These are phyloP conservation scores for Anniella stebbinsi DNA, from an alignment of 2,797 vertebrate genomes.

Conservation along the genomic window DNA sequence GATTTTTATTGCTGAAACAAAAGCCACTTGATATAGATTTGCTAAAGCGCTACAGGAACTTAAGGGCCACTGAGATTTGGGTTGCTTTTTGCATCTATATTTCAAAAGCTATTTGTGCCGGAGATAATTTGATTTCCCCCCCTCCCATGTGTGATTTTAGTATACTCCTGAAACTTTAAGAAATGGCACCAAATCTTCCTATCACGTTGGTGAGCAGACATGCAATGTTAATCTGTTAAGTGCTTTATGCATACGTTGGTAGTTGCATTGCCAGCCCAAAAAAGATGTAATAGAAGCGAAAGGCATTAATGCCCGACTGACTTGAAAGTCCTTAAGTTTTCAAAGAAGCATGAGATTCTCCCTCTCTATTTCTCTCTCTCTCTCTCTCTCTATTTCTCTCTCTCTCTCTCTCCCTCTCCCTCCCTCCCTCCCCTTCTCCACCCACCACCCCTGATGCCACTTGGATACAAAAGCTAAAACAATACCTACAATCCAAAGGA, in stretches of 20 bases:
- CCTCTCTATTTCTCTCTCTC: no score
- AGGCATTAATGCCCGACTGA: background rate
- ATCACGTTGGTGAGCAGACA: background rate
- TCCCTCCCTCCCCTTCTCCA: no score
- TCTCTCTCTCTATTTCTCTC: no score
- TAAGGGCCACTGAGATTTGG: constrained; percentile 19
- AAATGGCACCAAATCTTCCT: constrained; percentile 10
- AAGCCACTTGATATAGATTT: constrained; percentile 34
- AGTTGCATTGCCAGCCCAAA: background rate
- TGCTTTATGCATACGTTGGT: background rate
- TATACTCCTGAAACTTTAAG: constrained; percentile 10
- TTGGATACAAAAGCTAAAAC: background rate
- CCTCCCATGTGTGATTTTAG: constrained; percentile 28
- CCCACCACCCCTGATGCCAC: background rate
- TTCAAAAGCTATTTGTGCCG: background rate
- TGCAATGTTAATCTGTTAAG: background rate
- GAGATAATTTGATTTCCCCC: constrained; percentile 14
- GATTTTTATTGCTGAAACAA: constrained; percentile 19
- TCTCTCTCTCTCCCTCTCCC: no score
- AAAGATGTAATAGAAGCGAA: background rate
- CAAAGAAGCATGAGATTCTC: background rate
- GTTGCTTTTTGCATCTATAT: constrained; percentile 19
- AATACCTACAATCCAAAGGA: background rate
- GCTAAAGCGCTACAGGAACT: constrained; percentile 18
- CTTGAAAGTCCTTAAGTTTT: background rate